Evolutionary conservation across 2,888 invertebrate genomes (phyloP), one percentile per base, ranked within the genome.

Genomic region (Diplazon laetatorius): DNA sequence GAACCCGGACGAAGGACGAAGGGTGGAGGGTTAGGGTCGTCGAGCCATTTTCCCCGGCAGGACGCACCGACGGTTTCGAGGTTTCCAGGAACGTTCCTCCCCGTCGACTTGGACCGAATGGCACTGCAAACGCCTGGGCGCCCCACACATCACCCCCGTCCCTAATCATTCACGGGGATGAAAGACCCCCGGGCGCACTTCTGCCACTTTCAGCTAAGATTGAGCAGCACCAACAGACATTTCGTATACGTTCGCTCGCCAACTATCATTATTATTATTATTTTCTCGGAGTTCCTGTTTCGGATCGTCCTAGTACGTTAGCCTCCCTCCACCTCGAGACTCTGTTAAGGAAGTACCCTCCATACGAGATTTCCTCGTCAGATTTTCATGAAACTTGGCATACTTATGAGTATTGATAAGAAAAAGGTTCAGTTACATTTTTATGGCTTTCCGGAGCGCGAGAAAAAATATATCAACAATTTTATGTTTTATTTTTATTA

Each of bases 91-190:
- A 63, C 75, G 60, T 72, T 71, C 78, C 78, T 71, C 55, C 39
- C 55, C 39, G 12, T 16, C 42, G 71, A 57, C 71, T 78, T 62
- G 68, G n/a, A n/a, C n/a, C 75, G 75, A 68, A 71, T 75, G 68
- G 57, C 62, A 71, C 74, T 74, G 70, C 65, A 60, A 37, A 30
- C 48, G 65, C 18, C 65, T 50, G 25, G 42, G 16, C 50, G 16
- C 44, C 74, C 42, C 39, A n/a, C n/a, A n/a, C n/a, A n/a, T 37
- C 63, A 2, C 2, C 30, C 2, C 30, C 30, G 4, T 2, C 30
- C 30, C 30, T 30, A 30, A 30, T 22, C 57, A 30, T 52, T 35
- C 14, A 63, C 22, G 69, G 68, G 72, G 74, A 62, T 63, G 59
- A 68, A 71, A 57, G 57, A 30, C 22, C 55, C 39, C 22, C 46